phyloP scores from a whole-genome alignment of 2,797 vertebrate species.

The Phylloscopus collybita region DNA sequence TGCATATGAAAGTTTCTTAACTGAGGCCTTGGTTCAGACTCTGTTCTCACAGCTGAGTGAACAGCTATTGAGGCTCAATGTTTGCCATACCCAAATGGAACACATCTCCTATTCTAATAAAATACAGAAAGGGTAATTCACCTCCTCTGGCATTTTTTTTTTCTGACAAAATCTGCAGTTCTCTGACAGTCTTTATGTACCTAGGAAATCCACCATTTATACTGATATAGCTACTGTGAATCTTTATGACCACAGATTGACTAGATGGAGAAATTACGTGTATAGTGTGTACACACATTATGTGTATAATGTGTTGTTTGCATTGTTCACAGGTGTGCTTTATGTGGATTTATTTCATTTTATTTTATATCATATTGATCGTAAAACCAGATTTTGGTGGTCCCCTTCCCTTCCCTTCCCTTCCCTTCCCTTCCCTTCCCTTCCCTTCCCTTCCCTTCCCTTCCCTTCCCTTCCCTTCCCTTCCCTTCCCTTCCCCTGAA shows the following conservation, averaged over 20 bases:
- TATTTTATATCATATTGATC: neutral
- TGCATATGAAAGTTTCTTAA: constrained; percentile 6
- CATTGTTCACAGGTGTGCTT: neutral
- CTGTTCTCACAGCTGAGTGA: constrained; percentile 41
- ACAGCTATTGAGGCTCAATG: constrained; percentile 44
- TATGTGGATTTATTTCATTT: neutral
- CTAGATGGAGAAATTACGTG: neutral
- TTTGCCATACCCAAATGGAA: constrained; percentile 36
- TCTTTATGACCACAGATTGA: neutral
- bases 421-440: too few species aligned
- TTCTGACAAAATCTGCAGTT: neutral
- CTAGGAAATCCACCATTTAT: neutral
- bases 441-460: too few species aligned
- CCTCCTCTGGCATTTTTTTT: neutral
- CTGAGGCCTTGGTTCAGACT: constrained; percentile 32
- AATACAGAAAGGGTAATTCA: constrained; percentile 39
- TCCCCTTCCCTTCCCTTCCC: neutral
- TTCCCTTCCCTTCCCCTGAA: neutral
- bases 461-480: too few species aligned
- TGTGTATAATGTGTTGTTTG: neutral
- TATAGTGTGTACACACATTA: neutral
- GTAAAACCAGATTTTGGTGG: neutral
- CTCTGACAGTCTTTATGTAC: neutral
- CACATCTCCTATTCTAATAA: constrained; percentile 26
- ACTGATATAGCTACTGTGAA: neutral